Base-by-base conservation (phyloP, 2,888 invertebrate species). In the Ophion ventricosus region DNA sequence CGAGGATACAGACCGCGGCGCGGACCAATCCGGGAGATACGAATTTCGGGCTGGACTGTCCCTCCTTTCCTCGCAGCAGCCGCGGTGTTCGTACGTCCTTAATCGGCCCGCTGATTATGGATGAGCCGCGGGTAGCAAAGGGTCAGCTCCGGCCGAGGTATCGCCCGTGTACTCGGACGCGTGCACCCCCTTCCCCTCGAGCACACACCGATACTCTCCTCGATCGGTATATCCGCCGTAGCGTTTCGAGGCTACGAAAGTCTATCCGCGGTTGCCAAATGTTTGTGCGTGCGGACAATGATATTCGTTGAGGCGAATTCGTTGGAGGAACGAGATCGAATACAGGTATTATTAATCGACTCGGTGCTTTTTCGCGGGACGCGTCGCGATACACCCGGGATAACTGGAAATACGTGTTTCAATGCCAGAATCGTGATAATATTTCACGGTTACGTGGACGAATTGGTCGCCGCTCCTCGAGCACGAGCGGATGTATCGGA, bases 81-180 rank as follows among this genome's bases (percentile, higher is more conserved):
- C n/a, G n/a, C n/a, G n/a, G n/a, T n/a, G n/a, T n/a, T n/a, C n/a
- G n/a, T n/a, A n/a, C n/a, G n/a, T n/a, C n/a, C n/a, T n/a, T n/a
- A n/a, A n/a, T n/a, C n/a, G n/a, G n/a, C n/a, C n/a, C n/a, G 80
- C 86, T 89, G 89, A 90, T 90, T 90, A 90, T 90, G 89, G 90
- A 90, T 90, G 90, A 88, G 88, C 87, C 80, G 56, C 3, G 11
- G 78, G 74, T 86, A 82, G 87, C 82, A 86, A 87, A 83, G 86
- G 88, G 88, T 89, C 87, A 87, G 89, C 88, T 88, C 81, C 80
- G 76, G 40, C 56, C 20, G 43, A 25, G 54, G 57, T 61, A 17
- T 49, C 35, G 11, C 11, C n/a, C 14, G 67, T 49, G 14, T 29
- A 43, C 23, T 14, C 11, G 49, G 4, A 14, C 23, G 67, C 67